Evolutionary conservation across 2,113 vertebrate species (phyloP), one percentile per base, ranked within the genome.

Genomic region (Lathamus discolor): DNA sequence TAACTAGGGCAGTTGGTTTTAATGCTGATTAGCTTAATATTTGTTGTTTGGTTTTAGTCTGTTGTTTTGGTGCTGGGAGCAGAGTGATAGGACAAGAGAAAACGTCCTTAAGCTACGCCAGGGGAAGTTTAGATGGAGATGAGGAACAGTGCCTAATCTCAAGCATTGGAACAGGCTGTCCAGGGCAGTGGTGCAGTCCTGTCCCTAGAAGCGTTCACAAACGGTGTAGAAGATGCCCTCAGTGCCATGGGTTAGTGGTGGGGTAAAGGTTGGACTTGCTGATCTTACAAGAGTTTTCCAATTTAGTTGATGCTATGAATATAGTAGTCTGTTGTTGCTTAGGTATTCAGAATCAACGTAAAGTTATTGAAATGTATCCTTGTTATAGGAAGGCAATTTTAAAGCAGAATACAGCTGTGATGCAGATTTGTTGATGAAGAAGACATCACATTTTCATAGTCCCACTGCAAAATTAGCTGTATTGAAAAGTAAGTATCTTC

Each of bases 301-400:
- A 24, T 35, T 35, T 35, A 35, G 57, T 16, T 35, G 33, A 10
- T 16, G 35, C 22, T 59, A 24, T 59, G 44, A 29, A 10, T 28
- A 1, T 2, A 7, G 3, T 13, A 19, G 27, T 17, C 13, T 69
- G 55, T 27, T 1, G 0, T 8, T 41, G 3, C 10, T 41, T 10
- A 35, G 22, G 23, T 59, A 10, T 15, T 77, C 1, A 31, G 29
- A 76, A 13, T 12, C 17, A 7, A 3, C 9, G 33, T 48, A 31
- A 61, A 57, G 17, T 62, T 48, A 17, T 3, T 44, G 1, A 90
- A 44, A 5, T 4, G 8, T 61, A 1, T 10, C 8, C 68, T 43
- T 64, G 39, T 83, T 88, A 6, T 3, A 95, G 79, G 46, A 77
- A 43, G 33, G 59, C n/a, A 23, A 7, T 62, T 66, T 33, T 23